These are phyloP conservation scores for Anabacerthia variegaticeps DNA, from an alignment of 2,797 vertebrate genomes.

Conservation along the genomic window DNA sequence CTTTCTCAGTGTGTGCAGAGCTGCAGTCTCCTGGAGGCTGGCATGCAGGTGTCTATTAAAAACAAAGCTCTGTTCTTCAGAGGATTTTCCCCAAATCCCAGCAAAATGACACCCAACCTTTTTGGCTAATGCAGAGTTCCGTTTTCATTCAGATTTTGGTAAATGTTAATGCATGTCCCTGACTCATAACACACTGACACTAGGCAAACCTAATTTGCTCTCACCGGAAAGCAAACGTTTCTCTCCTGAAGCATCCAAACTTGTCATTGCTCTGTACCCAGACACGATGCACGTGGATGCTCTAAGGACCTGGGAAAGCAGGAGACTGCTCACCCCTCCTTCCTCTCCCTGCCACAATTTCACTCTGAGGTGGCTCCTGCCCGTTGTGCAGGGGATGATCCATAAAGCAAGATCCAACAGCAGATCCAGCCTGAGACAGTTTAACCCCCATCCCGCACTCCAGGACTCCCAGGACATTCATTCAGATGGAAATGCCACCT, in stretches of 20 bases:
- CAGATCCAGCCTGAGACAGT: not conserved
- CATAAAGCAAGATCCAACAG: not conserved
- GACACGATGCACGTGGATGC: not conserved
- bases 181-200: not conserved
- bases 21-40: not conserved
- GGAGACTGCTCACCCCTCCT: not conserved
- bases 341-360: not conserved
- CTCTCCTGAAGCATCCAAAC: conserved; percentile 39
- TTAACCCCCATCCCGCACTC: not conserved
- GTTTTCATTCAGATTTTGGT: not conserved
- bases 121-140: not conserved
- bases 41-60: not conserved
- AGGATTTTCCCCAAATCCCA: not conserved
- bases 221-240: not conserved
- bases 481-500: not conserved
- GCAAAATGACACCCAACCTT: not conserved
- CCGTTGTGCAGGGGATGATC: not conserved
- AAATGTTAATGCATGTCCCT: conserved; percentile 1
- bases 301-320: not conserved
- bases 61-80: not conserved
- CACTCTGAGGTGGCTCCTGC: rapidly evolving
- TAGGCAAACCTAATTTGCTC: not conserved
- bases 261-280: not conserved
- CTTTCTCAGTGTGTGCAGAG: rapidly evolving
- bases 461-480: not conserved